Conservation (phyloP, 2,797 vertebrate species). For the Anguilla megastoma region DNA sequence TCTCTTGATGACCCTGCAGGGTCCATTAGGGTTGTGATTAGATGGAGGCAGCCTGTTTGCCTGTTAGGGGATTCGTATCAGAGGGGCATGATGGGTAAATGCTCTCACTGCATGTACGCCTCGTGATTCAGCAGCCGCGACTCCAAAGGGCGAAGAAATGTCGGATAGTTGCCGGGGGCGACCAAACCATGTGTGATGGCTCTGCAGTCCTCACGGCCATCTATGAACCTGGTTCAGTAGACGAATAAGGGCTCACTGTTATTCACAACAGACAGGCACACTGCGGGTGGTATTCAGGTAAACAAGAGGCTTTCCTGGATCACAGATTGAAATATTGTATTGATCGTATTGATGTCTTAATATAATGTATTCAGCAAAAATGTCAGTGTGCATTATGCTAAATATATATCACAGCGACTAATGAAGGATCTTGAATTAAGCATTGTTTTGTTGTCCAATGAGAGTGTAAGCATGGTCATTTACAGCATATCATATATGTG, state of each 20-base stretch:
- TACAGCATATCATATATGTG: neutral
- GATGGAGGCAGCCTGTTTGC: slow-evolving; percentile 49
- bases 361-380: slow-evolving; percentile 10
- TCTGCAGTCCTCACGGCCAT: neutral
- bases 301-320: neutral
- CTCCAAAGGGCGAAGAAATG: slow-evolving; percentile 7
- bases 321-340: neutral
- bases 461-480: neutral
- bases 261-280: neutral
- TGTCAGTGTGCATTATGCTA: neutral
- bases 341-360: slow-evolving; percentile 4
- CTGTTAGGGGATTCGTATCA: slow-evolving; percentile 63
- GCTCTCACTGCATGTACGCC: slow-evolving; percentile 38
- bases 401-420: neutral
- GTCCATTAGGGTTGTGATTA: neutral
- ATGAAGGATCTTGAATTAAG: neutral
- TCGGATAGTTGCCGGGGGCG: neutral
- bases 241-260: neutral
- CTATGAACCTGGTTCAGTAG: neutral
- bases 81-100: slow-evolving; percentile 53
- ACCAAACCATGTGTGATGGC: neutral
- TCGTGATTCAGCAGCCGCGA: slow-evolving; percentile 7
- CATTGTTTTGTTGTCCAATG: neutral
- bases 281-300: neutral
- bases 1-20: neutral